Conservation (phyloP, 2,113 vertebrate genomes). For the Cygnus atratus region DNA sequence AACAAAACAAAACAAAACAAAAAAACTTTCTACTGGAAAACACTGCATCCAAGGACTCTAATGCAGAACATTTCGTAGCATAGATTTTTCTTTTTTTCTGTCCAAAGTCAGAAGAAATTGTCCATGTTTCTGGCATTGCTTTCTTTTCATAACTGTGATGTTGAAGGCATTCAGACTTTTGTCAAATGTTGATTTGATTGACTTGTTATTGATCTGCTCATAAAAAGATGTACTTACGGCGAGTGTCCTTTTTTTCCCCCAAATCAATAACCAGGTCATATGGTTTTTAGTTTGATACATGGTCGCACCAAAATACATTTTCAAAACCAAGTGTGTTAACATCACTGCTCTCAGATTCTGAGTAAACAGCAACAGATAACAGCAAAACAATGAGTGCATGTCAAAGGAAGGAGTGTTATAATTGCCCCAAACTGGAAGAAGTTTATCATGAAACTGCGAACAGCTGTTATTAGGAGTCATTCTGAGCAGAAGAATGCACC, state of each 20-base stretch:
- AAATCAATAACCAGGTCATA: not conserved
- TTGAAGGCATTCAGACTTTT: not conserved
- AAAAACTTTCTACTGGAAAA: not conserved
- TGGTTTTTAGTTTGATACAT: not conserved
- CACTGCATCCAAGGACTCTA: not conserved
- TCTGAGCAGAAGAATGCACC: constrained; percentile 47
- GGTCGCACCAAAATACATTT: not conserved
- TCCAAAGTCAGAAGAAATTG: not conserved
- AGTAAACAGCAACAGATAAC: not conserved
- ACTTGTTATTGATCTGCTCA: not conserved
- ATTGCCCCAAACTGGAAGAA: not conserved
- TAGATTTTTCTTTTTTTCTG: not conserved
- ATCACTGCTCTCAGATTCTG: not conserved
- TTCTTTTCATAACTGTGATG: not conserved
- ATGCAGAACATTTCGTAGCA: not conserved
- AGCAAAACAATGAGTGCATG: rapidly evolving
- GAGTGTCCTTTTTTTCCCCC: not conserved
- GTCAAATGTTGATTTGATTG: not conserved
- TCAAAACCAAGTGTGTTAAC: not conserved
- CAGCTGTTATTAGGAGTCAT: constrained; percentile 21
- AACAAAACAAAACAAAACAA: no score
- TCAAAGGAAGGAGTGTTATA: not conserved
- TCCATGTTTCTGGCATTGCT: not conserved
- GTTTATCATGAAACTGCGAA: constrained; percentile 18
- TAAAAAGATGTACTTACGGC: not conserved